These are phyloP conservation scores for Plecotus auritus DNA, from an alignment of 2,113 vertebrate genomes.

Conservation along the genomic window DNA sequence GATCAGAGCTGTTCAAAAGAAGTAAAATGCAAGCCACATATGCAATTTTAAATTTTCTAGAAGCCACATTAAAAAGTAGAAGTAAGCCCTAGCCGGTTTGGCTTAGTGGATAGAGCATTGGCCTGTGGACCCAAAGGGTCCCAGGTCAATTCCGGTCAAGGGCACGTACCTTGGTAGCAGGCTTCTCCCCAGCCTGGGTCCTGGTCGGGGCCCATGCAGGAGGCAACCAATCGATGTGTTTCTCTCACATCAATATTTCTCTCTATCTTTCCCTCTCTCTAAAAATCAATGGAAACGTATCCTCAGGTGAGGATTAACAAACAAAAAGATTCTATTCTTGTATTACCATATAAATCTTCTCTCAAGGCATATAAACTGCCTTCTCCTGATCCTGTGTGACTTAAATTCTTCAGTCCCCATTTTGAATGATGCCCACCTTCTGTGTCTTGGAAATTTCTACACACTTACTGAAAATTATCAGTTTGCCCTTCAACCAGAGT, in stretches of 20 bases:
- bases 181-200: too few relatives aligned
- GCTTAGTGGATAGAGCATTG: too few relatives aligned
- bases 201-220: too few relatives aligned
- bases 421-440: neutral
- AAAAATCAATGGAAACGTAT: too few relatives aligned
- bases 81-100: neutral
- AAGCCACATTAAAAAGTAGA: constrained; percentile 18
- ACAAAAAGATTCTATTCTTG: neutral
- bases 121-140: too few relatives aligned
- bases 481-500: neutral
- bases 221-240: too few relatives aligned
- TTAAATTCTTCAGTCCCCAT: neutral
- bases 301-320: neutral
- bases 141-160: too few relatives aligned
- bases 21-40: neutral
- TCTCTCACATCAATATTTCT: too few relatives aligned
- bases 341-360: neutral
- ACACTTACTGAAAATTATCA: neutral
- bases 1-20: constrained; percentile 28
- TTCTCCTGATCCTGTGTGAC: neutral
- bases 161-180: too few relatives aligned
- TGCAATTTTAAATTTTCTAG: neutral
- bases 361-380: neutral
- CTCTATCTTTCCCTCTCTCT: too few relatives aligned
- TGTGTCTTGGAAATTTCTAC: neutral